Percentiles rank a stretch among this genome's conserved stretches.
phyloP scores from a whole-genome alignment of 2,797 vertebrate species.

The Falco biarmicus region DNA sequence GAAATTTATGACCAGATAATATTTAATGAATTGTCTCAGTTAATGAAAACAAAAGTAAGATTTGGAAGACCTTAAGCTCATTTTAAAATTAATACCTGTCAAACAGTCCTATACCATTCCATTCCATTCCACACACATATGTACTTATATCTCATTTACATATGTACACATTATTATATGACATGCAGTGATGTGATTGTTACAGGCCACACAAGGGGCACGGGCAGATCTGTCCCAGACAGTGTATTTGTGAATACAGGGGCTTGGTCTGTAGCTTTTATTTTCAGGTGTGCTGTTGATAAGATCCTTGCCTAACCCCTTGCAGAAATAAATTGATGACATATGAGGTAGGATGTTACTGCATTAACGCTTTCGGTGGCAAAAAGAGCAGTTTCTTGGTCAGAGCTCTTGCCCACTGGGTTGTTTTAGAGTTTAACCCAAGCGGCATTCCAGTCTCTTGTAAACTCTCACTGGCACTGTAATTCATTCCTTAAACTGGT shows the following conservation, averaged over 20 bases:
- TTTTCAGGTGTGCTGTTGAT: neutral
- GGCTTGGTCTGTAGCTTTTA: neutral
- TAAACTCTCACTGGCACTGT: neutral
- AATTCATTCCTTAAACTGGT: neutral
- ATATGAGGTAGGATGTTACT: neutral
- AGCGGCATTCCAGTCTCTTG: neutral
- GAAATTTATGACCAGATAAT: neutral
- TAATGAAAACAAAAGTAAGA: neutral
- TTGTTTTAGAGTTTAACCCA: neutral
- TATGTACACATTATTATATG: neutral
- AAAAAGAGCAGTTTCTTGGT: neutral
- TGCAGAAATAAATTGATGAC: neutral
- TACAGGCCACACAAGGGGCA: neutral
- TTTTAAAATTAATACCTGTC: neutral
- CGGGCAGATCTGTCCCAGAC: neutral
- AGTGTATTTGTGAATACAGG: neutral
- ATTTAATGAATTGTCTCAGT: neutral
- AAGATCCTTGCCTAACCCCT: neutral
- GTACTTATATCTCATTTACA: neutral
- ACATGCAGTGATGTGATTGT: neutral
- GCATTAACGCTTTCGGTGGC: neutral
- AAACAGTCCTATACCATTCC: neutral
- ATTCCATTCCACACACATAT: neutral
- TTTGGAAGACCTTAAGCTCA: neutral
- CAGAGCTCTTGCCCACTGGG: neutral